Base-by-base conservation (phyloP, 2,113 vertebrate species). In the Lophotis ruficrista region DNA sequence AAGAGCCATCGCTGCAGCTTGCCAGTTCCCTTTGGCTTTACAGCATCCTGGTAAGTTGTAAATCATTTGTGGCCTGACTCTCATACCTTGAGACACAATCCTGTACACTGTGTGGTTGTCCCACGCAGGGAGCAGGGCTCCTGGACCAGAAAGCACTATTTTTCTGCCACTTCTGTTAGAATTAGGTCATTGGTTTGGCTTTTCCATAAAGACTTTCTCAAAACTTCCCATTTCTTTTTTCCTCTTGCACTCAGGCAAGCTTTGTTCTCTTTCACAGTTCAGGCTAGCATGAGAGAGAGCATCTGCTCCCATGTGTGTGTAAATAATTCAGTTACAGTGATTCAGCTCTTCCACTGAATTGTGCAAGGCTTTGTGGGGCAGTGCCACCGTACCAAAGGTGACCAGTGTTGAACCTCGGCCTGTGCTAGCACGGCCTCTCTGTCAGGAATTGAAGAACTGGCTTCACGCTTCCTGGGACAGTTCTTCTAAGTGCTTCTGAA, bases 1-100 rank as follows among this genome's bases (percentile, higher is more conserved):
- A 35, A 28, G 41, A 89, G 68, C 65, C 35, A 2, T n/a, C 6
- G 30, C 38, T 47, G 65, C 70, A 56, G 53, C 31, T 58, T 77
- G 50, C 62, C 31, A 6, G 14, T 48, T 86, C 51, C 72, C 50
- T 57, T 54, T 47, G 71, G 43, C 37, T 80, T n/a, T 62, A 24
- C n/a, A 65, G 2, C 2, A 0, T 33, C 7, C 62, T 2, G 9
- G 19, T 61, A 68, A 64, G 33, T 5, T 33, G 35, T 69, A 57
- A 85, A 20, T 45, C 6, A 8, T 48, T 53, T 62, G 25, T 80
- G 88, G 50, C 41, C 41, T 20, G 58, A 62, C 47, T 69, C 73
- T 60, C 11, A 4, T 38, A 68, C 48, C 62, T 45, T 9, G 30
- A 78, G 87, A 64, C 77, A 37, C 31, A 33, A 4, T 75, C 68